Evolutionary conservation across 2,797 vertebrate genomes (phyloP).

Genomic region (Propithecus perrieri): DNA sequence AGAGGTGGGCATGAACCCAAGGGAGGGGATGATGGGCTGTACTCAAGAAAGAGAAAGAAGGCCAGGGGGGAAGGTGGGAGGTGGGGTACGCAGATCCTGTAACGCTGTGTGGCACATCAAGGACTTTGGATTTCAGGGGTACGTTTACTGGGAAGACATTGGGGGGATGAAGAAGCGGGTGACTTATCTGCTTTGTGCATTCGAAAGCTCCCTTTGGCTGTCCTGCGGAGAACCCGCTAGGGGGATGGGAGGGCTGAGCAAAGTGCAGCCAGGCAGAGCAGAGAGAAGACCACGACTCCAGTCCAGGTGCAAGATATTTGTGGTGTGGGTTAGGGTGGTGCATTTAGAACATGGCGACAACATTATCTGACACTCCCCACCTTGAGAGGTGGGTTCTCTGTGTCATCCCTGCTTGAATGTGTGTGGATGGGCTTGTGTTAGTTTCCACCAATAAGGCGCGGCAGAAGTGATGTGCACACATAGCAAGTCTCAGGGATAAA

Average conservation of each 20-base stretch:
- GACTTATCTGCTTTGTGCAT: neutral
- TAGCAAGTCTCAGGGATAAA: neutral
- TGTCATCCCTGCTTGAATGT: neutral
- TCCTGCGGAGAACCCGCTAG: fast-evolving
- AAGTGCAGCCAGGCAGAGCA: neutral
- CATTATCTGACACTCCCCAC: neutral
- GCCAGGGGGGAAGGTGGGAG: too few species aligned
- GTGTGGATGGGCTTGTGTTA: fast-evolving
- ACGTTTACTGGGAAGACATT: neutral
- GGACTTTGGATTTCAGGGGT: neutral
- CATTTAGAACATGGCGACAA: neutral
- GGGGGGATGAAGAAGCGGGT: neutral
- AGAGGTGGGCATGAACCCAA: neutral
- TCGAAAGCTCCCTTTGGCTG: neutral
- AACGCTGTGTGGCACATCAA: fast-evolving
- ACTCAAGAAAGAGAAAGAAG: neutral
- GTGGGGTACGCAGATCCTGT: fast-evolving
- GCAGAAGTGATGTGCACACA: neutral
- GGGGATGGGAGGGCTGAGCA: neutral
- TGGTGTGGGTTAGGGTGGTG: too few species aligned
- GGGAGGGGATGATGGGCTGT: neutral
- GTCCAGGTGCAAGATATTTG: fast-evolving
- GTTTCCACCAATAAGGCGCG: too few species aligned
- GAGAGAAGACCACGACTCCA: neutral
- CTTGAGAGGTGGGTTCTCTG: neutral